phyloP scores from a whole-genome alignment of 1,140 invertebrate species.

The Araneus ventricosus region DNA sequence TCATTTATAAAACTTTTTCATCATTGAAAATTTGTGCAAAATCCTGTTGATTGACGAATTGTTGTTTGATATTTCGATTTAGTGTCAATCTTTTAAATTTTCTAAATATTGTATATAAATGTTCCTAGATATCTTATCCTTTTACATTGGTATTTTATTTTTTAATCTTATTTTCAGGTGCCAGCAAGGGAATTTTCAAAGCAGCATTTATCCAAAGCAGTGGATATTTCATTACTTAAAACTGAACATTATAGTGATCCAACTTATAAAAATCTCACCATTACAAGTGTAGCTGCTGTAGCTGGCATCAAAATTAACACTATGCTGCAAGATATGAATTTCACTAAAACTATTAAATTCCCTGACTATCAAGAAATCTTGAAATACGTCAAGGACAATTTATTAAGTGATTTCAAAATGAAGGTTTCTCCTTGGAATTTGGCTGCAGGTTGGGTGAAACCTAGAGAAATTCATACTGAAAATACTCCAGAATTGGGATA shows the following conservation, averaged over 20 bases:
- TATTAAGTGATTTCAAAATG: slow-evolving; percentile 66
- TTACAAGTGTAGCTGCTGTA: slow-evolving; percentile 69
- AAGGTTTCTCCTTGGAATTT: slow-evolving; percentile 74
- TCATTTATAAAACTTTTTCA: too few relatives aligned
- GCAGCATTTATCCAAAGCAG: slow-evolving; percentile 50
- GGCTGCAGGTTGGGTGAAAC: slow-evolving; percentile 83
- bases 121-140: too few relatives aligned
- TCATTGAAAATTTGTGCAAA: too few relatives aligned
- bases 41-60: too few relatives aligned
- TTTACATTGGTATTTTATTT: not conserved
- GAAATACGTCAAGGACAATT: slow-evolving; percentile 54
- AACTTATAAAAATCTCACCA: slow-evolving; percentile 49
- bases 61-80: too few relatives aligned
- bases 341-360: not conserved
- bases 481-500: slow-evolving; percentile 83
- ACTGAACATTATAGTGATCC: slow-evolving; percentile 19
- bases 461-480: slow-evolving; percentile 85
- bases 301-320: slow-evolving; percentile 72
- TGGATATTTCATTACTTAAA: slow-evolving; percentile 27
- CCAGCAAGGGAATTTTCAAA: slow-evolving; percentile 47
- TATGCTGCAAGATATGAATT: slow-evolving; percentile 62
- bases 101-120: too few relatives aligned
- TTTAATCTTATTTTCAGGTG: slow-evolving; percentile 49
- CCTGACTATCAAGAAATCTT: slow-evolving; percentile 33
- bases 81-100: too few relatives aligned